Evolutionary conservation across 2,113 vertebrate genomes (phyloP).

Genomic region (Dipodomys stephensi): DNA sequence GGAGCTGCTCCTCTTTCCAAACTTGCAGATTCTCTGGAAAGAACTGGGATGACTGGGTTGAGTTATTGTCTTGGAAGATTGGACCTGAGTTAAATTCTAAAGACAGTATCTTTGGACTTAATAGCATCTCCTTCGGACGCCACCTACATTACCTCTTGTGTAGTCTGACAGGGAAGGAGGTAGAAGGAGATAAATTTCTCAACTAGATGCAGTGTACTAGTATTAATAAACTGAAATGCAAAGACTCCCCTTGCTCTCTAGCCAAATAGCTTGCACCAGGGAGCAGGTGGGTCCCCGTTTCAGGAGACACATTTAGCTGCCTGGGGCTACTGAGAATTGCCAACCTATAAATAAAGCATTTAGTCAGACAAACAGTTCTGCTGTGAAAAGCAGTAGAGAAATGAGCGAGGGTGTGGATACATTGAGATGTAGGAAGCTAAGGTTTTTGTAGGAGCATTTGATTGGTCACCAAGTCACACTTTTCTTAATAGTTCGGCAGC

Average conservation of each 20-base stretch:
- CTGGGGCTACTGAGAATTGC: not conserved
- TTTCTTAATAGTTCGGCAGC: not conserved
- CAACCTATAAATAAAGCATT: conserved; percentile 56
- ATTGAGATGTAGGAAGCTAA: conserved; percentile 33
- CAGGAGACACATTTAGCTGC: not conserved
- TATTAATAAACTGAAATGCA: not conserved
- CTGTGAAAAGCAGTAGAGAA: conserved; percentile 1
- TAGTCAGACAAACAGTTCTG: conserved; percentile 42
- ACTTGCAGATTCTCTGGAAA: not conserved
- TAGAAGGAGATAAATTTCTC: not conserved
- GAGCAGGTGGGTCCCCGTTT: not conserved
- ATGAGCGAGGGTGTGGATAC: conserved; percentile 11
- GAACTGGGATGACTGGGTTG: not conserved
- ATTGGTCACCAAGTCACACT: not conserved
- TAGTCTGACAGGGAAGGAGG: not conserved
- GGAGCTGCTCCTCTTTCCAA: not conserved
- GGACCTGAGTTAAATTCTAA: not conserved
- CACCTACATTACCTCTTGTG: not conserved
- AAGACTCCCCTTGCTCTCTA: not conserved
- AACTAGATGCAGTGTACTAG: not conserved
- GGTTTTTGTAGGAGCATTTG: not conserved
- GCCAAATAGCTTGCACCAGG: not conserved
- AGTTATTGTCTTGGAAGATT: not conserved
- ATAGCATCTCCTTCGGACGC: not conserved
- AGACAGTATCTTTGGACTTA: not conserved